A percentile compares a stretch with the other conserved stretches of the same genome.
phyloP scores from a whole-genome alignment of 1,140 invertebrate species.

The Apis cerana region DNA sequence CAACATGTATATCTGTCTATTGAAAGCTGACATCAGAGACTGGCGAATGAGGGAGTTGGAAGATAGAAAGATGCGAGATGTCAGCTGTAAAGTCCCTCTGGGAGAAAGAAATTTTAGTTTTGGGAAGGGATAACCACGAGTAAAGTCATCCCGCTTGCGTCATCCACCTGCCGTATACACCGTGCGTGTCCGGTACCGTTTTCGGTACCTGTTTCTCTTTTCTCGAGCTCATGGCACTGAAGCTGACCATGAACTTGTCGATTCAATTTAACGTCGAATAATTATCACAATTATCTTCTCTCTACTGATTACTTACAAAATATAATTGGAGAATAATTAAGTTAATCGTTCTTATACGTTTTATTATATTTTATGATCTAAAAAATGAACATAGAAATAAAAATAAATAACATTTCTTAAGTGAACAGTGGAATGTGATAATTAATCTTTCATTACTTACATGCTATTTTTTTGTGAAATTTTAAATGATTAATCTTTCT shows the following conservation, averaged over 20 bases:
- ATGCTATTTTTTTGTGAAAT: too few relatives aligned
- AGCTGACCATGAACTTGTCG: conserved; percentile 33
- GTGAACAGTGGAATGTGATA: too few relatives aligned
- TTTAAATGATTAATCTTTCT: too few relatives aligned
- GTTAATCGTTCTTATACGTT: not conserved
- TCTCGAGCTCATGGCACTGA: not conserved
- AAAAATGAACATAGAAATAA: not conserved
- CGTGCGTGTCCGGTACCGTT: conserved; percentile 56
- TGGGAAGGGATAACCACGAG: conserved; percentile 47
- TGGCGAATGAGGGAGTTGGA: conserved; percentile 24
- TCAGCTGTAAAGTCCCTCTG: conserved; percentile 50
- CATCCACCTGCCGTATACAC: conserved; percentile 56
- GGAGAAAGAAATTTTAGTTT: conserved; percentile 34
- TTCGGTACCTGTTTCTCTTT: conserved; percentile 27
- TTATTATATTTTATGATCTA: not conserved
- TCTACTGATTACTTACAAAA: too few relatives aligned
- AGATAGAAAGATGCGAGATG: conserved; percentile 44
- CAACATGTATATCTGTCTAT: not conserved
- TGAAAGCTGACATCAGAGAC: not conserved
- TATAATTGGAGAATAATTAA: not conserved
- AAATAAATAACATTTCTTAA: not conserved
- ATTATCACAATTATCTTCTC: not conserved
- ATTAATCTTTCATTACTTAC: too few relatives aligned
- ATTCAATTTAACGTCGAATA: not conserved
- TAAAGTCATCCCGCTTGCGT: conserved; percentile 58